Evolutionary conservation across 2,888 invertebrate species (phyloP).

Genomic region (Protodeltote pygarga): DNA sequence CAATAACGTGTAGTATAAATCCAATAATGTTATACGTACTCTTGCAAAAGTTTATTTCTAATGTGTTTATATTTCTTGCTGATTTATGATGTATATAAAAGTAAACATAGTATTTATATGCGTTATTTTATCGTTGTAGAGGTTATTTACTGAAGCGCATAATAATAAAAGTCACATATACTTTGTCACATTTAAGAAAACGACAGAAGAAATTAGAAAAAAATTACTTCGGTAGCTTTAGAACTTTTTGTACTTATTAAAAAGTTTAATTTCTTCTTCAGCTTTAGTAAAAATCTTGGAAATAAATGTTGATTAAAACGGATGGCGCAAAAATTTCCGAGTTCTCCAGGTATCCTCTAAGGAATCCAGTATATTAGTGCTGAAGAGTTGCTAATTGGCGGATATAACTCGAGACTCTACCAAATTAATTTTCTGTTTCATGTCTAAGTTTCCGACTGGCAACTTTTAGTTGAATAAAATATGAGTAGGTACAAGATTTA

Average conservation of each 20-base stretch:
- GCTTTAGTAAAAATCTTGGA: constrained; percentile 3
- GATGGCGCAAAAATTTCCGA: constrained; percentile 1
- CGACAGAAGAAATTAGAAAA: too few species aligned
- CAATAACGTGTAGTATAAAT: neutral
- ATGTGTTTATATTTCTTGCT: constrained; percentile 11
- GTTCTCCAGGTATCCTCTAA: neutral
- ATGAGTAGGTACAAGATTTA: too few species aligned
- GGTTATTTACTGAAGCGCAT: constrained; percentile 14
- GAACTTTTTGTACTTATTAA: neutral
- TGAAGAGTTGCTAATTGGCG: constrained; percentile 11
- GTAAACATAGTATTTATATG: constrained; percentile 19
- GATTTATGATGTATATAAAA: constrained; percentile 23
- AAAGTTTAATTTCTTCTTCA: too few species aligned
- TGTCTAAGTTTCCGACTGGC: too few species aligned
- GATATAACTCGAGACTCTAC: too few species aligned
- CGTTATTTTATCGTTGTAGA: constrained; percentile 26
- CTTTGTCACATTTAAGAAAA: too few species aligned
- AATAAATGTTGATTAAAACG: constrained; percentile 27
- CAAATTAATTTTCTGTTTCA: too few species aligned
- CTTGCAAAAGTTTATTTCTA: constrained; percentile 8
- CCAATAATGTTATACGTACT: neutral
- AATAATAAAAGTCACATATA: constrained; percentile 8
- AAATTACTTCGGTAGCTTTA: too few species aligned
- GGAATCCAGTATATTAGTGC: constrained; percentile 11
- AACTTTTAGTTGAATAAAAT: too few species aligned